These are phyloP conservation scores for Psylliodes chrysocephalus DNA, from an alignment of 2,888 invertebrate genomes.

Conservation along the genomic window DNA sequence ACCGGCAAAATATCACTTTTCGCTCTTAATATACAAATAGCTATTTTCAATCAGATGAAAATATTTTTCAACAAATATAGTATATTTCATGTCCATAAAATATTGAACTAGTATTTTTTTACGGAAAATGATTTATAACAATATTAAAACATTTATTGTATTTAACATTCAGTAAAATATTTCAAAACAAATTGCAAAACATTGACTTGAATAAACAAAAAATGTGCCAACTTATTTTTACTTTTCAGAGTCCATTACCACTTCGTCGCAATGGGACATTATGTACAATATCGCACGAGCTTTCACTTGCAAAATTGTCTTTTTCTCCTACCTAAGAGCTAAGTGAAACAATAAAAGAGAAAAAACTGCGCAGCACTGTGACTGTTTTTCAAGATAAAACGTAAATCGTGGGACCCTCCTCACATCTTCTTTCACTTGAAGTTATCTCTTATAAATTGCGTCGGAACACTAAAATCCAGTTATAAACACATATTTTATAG, in stretches of 20 bases:
- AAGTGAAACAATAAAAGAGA: conserved; percentile 19
- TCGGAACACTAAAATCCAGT: conserved; percentile 37
- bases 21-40: too few relatives aligned
- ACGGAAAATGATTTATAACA: too few relatives aligned
- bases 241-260: neutral
- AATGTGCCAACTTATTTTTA: neutral
- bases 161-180: too few relatives aligned
- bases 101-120: too few relatives aligned
- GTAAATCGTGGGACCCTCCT: neutral
- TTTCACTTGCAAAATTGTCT: conserved; percentile 17
- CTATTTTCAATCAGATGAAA: too few relatives aligned
- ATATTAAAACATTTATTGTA: too few relatives aligned
- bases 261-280: neutral
- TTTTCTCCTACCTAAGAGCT: conserved; percentile 12
- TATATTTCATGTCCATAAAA: too few relatives aligned
- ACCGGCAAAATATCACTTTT: too few relatives aligned
- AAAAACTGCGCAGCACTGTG: neutral
- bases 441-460: neutral
- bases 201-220: too few relatives aligned
- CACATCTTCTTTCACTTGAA: neutral
- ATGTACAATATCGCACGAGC: neutral
- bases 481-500: conserved; percentile 17
- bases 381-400: conserved; percentile 12
- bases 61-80: too few relatives aligned
- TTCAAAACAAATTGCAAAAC: too few relatives aligned